phyloP scores from a whole-genome alignment of 2,113 vertebrate genomes.

The Plestiodon gilberti region DNA sequence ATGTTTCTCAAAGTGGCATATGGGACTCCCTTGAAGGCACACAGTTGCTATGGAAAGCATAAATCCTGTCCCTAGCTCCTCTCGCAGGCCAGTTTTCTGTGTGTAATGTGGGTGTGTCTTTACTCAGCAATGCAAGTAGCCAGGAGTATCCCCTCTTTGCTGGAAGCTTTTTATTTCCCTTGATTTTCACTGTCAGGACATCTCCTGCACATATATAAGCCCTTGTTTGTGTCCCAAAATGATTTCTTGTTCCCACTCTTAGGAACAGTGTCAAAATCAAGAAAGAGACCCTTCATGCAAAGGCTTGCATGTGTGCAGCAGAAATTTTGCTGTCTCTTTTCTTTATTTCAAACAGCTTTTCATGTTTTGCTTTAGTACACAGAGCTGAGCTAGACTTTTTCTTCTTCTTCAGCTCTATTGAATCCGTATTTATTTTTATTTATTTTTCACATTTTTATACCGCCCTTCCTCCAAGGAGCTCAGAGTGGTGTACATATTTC shows the following conservation, averaged over 20 bases:
- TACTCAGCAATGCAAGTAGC: background rate
- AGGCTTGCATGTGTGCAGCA: too few species aligned
- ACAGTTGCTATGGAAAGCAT: background rate
- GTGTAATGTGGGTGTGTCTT: background rate
- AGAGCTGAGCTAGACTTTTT: too few species aligned
- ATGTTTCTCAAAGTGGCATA: background rate
- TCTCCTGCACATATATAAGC: background rate
- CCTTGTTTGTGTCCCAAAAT: background rate
- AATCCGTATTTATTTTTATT: too few species aligned
- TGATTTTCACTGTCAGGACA: background rate
- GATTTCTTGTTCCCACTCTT: background rate
- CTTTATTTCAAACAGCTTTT: background rate
- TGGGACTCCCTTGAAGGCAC: background rate
- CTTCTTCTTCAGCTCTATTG: too few species aligned
- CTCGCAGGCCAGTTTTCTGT: background rate
- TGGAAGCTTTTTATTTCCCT: background rate
- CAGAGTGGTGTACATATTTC: too few species aligned
- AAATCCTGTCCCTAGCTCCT: background rate
- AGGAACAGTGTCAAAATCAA: background rate
- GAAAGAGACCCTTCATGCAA: background rate
- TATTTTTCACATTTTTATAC: too few species aligned
- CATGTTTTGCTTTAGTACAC: too few species aligned
- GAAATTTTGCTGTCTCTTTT: too few species aligned
- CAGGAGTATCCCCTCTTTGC: background rate
- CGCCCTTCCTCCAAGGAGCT: too few species aligned